phyloP scores from a whole-genome alignment of 2,797 vertebrate species.

The Telmatherina bonti region DNA sequence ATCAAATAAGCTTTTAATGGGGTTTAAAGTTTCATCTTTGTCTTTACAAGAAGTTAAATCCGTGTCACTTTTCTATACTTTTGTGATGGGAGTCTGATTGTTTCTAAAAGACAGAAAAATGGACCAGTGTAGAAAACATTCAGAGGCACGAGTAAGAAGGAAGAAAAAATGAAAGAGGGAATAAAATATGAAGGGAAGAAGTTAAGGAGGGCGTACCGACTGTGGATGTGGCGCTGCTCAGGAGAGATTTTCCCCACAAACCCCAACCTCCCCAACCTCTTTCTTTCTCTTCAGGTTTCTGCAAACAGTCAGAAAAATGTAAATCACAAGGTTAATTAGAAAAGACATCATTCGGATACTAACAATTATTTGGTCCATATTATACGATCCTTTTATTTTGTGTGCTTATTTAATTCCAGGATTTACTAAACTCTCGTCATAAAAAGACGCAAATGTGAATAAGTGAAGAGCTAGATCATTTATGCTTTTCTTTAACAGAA shows the following conservation, averaged over 20 bases:
- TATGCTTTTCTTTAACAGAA: background rate
- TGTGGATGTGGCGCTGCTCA: constrained; percentile 93
- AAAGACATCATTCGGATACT: background rate
- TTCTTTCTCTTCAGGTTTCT: constrained; percentile 67
- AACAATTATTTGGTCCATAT: background rate
- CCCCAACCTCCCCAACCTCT: constrained; percentile 93
- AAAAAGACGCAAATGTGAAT: background rate
- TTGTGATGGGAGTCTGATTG: background rate
- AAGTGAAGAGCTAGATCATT: background rate
- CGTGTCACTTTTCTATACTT: background rate
- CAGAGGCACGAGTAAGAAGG: background rate
- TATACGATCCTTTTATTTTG: background rate
- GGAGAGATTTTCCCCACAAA: constrained; percentile 94
- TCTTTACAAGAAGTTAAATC: too few relatives aligned
- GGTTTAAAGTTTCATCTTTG: too few relatives aligned
- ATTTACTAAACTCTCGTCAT: background rate
- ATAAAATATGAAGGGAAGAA: too few relatives aligned
- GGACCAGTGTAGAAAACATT: too few relatives aligned
- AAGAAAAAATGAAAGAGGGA: background rate
- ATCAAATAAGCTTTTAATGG: too few relatives aligned
- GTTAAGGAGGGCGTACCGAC: constrained; percentile 88
- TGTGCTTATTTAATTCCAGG: background rate
- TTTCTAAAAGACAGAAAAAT: background rate
- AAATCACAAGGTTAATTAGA: background rate
- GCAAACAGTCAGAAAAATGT: constrained; percentile 23